A percentile compares a stretch with the other conserved stretches of the same genome.
Conservation (phyloP, 2,888 invertebrate species). For the Tuberolachnus salignus region DNA sequence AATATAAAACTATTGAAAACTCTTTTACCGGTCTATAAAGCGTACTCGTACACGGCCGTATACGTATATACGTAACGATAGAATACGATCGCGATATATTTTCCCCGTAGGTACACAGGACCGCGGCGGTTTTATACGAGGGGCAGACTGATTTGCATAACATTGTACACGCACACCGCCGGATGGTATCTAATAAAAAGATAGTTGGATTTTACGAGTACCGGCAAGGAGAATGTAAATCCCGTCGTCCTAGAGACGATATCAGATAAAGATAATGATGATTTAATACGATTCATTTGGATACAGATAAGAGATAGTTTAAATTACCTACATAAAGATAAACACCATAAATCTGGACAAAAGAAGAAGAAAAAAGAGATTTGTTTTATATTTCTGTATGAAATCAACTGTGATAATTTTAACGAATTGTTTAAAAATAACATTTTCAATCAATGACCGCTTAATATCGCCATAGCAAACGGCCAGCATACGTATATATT, state of each 20-base stretch:
- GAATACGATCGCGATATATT: background rate
- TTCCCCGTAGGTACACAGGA: background rate
- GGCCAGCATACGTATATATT: too few relatives aligned
- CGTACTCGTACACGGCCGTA: background rate
- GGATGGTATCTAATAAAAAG: slow-evolving; percentile 11
- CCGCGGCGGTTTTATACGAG: slow-evolving; percentile 11
- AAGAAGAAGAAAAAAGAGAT: too few relatives aligned
- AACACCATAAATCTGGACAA: too few relatives aligned
- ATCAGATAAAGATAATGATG: too few relatives aligned
- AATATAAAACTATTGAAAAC: background rate
- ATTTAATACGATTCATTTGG: too few relatives aligned
- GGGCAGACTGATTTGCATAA: slow-evolving; percentile 36
- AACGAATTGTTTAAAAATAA: too few relatives aligned
- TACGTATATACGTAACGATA: background rate
- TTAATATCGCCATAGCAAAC: too few relatives aligned
- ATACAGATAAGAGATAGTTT: too few relatives aligned
- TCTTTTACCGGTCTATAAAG: background rate
- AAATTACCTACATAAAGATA: too few relatives aligned
- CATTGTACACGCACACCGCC: background rate
- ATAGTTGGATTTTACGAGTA: background rate
- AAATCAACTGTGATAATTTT: too few relatives aligned
- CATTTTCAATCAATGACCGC: too few relatives aligned
- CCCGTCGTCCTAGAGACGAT: background rate
- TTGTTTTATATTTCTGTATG: too few relatives aligned
- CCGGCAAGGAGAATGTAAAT: slow-evolving; percentile 28